Evolutionary conservation across 2,888 invertebrate genomes (phyloP).

Genomic region (Epirrhoe alternata): DNA sequence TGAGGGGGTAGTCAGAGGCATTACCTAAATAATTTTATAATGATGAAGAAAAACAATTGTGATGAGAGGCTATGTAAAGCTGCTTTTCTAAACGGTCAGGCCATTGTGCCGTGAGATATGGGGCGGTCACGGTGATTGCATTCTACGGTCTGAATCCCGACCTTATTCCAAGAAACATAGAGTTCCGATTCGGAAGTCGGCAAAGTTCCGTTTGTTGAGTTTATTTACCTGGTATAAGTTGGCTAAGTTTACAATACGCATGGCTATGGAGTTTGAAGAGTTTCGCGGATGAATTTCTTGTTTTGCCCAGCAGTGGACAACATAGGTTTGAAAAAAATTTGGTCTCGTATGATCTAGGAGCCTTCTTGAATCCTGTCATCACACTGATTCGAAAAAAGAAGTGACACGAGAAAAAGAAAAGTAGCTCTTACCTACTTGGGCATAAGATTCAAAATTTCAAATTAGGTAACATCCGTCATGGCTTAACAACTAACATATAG

Average conservation of each 20-base stretch:
- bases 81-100: slow-evolving; percentile 16
- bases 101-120: slow-evolving; percentile 46
- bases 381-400: no score
- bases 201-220: slow-evolving; percentile 30
- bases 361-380: no score
- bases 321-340: no score
- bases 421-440: no score
- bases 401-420: no score
- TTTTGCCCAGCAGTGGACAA: no score
- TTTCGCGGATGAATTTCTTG: neutral
- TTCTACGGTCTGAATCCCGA: slow-evolving; percentile 33
- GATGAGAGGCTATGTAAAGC: neutral
- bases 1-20: no score
- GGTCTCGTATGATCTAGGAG: neutral
- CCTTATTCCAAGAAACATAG: slow-evolving; percentile 33
- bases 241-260: slow-evolving; percentile 21
- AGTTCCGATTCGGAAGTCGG: slow-evolving; percentile 35
- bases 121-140: slow-evolving; percentile 37
- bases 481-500: no score
- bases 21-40: no score
- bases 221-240: slow-evolving; percentile 36
- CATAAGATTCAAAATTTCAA: no score
- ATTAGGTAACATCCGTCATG: no score
- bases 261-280: neutral
- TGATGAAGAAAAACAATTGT: neutral